phyloP scores from a whole-genome alignment of 1,140 invertebrate species.

The Ceratitis capitata region DNA sequence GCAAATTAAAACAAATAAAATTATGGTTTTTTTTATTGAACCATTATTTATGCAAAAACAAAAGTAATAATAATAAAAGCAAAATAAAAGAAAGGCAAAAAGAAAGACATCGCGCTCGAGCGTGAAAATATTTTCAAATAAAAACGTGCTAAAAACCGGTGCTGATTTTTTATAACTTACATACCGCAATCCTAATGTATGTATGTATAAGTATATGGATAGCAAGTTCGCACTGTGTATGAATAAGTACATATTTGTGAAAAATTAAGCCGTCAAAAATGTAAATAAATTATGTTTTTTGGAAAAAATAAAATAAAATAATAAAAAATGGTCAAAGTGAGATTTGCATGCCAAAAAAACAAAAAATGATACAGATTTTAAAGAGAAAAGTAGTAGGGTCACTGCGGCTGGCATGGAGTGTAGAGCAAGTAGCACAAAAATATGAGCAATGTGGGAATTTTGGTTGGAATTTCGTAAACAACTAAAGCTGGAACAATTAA shows the following conservation, averaged over 20 bases:
- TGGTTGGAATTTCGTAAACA: not conserved
- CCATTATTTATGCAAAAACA: not conserved
- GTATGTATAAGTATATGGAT: too few species aligned
- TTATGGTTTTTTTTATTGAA: not conserved
- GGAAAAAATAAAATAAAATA: not conserved
- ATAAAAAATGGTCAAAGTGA: not conserved
- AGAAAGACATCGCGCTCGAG: not conserved
- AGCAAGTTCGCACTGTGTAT: not conserved
- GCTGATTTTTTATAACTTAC: not conserved
- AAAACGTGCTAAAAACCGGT: not conserved
- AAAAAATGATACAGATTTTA: not conserved
- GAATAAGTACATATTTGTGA: not conserved
- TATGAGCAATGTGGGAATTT: slow-evolving; percentile 8
- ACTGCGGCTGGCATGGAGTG: not conserved
- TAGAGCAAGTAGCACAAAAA: not conserved
- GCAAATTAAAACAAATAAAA: not conserved
- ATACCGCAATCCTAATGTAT: not conserved
- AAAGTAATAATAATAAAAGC: too few species aligned
- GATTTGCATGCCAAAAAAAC: not conserved
- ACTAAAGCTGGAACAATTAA: not conserved
- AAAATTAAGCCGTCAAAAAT: not conserved
- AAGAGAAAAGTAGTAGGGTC: too few species aligned
- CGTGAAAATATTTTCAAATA: not conserved
- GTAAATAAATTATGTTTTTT: not conserved
- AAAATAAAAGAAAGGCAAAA: too few species aligned